A percentile compares a stretch with the other conserved stretches of the same genome.
These are phyloP conservation scores for Actenoides lindsayi DNA, from an alignment of 2,113 vertebrate genomes.

Conservation along the genomic window DNA sequence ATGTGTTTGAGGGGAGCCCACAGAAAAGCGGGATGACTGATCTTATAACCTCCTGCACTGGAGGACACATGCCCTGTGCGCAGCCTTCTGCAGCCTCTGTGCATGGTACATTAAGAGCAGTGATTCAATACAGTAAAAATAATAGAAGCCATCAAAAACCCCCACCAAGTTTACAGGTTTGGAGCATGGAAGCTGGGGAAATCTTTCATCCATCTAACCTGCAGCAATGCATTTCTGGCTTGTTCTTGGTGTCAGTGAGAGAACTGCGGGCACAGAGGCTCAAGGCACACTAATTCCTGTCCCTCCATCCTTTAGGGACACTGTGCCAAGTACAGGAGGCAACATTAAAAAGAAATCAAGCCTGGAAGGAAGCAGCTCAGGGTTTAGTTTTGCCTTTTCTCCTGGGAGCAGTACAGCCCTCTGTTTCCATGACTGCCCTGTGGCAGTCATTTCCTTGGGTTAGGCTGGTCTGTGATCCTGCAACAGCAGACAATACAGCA, in stretches of 20 bases:
- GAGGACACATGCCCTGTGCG: accelerated
- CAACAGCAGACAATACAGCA: not conserved
- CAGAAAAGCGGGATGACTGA: not conserved
- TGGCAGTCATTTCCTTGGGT: not conserved
- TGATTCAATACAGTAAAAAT: not conserved
- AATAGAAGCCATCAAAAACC: not conserved
- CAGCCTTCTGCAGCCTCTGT: not conserved
- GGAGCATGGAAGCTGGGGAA: not conserved
- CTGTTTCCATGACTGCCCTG: not conserved
- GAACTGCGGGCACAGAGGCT: not conserved
- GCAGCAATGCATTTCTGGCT: not conserved
- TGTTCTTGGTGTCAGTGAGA: not conserved
- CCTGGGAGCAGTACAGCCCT: not conserved
- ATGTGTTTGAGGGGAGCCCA: not conserved
- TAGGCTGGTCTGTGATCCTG: not conserved
- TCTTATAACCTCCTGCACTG: not conserved
- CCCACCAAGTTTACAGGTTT: not conserved
- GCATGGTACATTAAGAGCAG: not conserved
- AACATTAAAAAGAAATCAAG: not conserved
- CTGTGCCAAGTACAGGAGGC: not conserved
- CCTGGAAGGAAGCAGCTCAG: not conserved
- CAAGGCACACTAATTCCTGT: not conserved
- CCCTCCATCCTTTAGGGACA: not conserved
- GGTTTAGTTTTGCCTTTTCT: not conserved
- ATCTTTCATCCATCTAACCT: not conserved